Base-by-base conservation (phyloP, 2,797 vertebrate species). In the Chloroceryle inda region DNA sequence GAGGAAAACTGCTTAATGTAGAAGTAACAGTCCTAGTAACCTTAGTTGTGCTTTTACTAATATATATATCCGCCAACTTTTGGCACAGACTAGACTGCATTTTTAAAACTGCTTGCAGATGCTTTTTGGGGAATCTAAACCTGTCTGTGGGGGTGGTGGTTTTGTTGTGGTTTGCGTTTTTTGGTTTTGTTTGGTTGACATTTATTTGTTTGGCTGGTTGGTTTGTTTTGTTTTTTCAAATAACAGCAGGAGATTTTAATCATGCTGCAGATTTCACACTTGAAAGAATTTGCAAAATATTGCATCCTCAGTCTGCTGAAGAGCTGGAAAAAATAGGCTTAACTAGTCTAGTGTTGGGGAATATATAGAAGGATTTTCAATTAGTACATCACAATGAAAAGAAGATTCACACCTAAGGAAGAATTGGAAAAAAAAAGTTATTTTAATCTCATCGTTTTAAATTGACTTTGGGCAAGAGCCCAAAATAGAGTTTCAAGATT, bases 81-180 rank as follows among this genome's bases (percentile, higher is more conserved):
- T 96, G 59, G 73, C 3, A 5, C 64, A 75, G 33, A 88, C 71
- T 47, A 63, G 23, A 56, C 74, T 85, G 67, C 81, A 64, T 95
- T 97, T 58, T 97, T 74, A 92, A 97, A 97, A 94, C 29, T 96
- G 95, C 92, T 96, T 95, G 95, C 87, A 93, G 88, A 85, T 68
- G 86, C 61, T 89, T 94, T 91, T 85, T 11, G n/a, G 29, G 83
- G 49, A 69, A 96, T 96, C 74, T 92, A 87, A 96, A 88, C 52
- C 61, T 67, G 66, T 86, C 49, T 53, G 29, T 89, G 75, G 90
- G 33, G 33, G 45, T 96, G 50, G 27, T 52, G 26, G 9, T 52
- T 52, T 52, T 33, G 8, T 29, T 58, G 19, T 10, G 21, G 22
- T 23, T 33, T 58, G n/a, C 9, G 26, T 29, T 52, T 58, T 35